phyloP scores from a whole-genome alignment of 2,888 invertebrate species.

The Aleiodes leptofemur region DNA sequence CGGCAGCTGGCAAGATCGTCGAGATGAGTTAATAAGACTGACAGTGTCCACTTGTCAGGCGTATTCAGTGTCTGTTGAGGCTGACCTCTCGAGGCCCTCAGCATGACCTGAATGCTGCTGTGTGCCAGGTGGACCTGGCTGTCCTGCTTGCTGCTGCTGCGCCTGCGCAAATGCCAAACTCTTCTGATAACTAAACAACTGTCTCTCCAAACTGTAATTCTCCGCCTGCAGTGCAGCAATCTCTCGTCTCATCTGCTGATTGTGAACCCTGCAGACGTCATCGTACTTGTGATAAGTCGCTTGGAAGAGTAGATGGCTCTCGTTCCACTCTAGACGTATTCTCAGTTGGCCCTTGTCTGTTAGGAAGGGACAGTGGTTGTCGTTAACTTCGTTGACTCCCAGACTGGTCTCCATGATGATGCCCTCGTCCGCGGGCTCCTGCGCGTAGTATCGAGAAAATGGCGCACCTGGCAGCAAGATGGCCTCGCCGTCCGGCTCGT shows the following conservation, averaged over 20 bases:
- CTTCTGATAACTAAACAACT: conserved; percentile 89
- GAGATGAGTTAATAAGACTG: conserved; percentile 1
- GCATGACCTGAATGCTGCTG: conserved; percentile 60
- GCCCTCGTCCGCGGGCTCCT: conserved; percentile 87
- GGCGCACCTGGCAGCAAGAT: conserved; percentile 84
- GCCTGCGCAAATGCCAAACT: conserved; percentile 85
- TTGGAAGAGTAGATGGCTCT: conserved; percentile 87
- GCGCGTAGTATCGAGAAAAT: conserved; percentile 87
- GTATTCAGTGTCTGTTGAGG: conserved; percentile 84
- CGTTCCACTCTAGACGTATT: conserved; percentile 89
- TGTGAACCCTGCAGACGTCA: conserved; percentile 87
- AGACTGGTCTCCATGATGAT: conserved; percentile 88
- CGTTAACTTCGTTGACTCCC: conserved; percentile 84
- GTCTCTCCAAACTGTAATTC: conserved; percentile 88
- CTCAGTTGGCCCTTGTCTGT: conserved; percentile 85
- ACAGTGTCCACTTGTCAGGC: conserved; percentile 78
- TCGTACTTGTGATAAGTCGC: conserved; percentile 90
- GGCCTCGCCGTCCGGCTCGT: conserved; percentile 80
- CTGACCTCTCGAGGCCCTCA: conserved; percentile 68
- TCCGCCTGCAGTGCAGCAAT: conserved; percentile 88
- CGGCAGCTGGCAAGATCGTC: conserved; percentile 7
- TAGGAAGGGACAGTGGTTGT: conserved; percentile 82
- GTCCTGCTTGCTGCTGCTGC: conserved; percentile 70
- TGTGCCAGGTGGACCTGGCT: conserved; percentile 53
- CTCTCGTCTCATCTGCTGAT: conserved; percentile 90